phyloP scores from a whole-genome alignment of 2,888 invertebrate genomes.

The Harpalus rufipes region DNA sequence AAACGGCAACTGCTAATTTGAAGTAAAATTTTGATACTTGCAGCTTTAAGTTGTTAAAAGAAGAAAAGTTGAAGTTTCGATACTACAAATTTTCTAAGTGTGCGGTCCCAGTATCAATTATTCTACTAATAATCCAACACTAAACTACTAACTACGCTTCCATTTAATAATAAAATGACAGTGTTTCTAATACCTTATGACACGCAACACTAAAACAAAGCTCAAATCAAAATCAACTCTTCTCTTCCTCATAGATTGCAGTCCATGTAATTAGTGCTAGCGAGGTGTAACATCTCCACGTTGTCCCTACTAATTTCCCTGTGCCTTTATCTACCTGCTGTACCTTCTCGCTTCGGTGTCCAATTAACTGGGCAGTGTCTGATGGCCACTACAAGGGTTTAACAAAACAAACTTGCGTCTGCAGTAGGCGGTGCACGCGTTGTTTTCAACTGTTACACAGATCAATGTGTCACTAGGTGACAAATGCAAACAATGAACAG shows the following conservation, averaged over 20 bases:
- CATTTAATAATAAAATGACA: slow-evolving; percentile 50
- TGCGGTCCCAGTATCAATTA: neutral
- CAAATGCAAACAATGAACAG: slow-evolving; percentile 44
- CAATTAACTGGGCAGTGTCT: slow-evolving; percentile 31
- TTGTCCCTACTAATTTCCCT: slow-evolving; percentile 50
- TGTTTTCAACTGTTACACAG: slow-evolving; percentile 50
- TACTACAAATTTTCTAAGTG: neutral
- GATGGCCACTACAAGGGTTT: slow-evolving; percentile 46
- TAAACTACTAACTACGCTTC: neutral
- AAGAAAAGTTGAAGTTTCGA: no score
- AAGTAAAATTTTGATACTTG: no score
- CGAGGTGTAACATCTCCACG: slow-evolving; percentile 44
- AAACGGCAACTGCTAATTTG: no score
- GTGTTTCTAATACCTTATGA: slow-evolving; percentile 22
- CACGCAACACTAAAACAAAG: slow-evolving; percentile 37
- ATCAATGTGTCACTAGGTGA: slow-evolving; percentile 54
- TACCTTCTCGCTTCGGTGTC: neutral
- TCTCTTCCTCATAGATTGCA: slow-evolving; percentile 31
- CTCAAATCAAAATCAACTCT: slow-evolving; percentile 26
- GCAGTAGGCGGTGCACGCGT: slow-evolving; percentile 42
- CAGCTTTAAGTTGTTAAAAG: no score
- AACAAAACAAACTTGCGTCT: slow-evolving; percentile 52
- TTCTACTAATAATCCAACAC: neutral
- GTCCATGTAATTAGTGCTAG: slow-evolving; percentile 38
- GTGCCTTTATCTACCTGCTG: slow-evolving; percentile 23